These are phyloP conservation scores for Folsomia manolachei DNA, from an alignment of 2,888 invertebrate species.

Conservation along the genomic window DNA sequence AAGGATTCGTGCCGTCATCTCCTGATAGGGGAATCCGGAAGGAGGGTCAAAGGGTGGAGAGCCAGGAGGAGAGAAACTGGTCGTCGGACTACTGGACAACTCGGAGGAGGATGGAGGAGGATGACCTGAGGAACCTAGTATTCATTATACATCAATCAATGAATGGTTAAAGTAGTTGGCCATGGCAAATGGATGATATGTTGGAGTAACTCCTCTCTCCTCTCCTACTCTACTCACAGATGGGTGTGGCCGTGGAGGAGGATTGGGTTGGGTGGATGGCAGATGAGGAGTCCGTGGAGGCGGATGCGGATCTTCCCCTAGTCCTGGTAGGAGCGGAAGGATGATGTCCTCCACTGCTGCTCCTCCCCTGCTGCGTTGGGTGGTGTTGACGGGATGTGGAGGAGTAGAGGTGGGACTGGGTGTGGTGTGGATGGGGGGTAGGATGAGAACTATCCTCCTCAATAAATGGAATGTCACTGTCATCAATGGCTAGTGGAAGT, in stretches of 20 bases:
- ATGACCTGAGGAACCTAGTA: slow-evolving; percentile 40
- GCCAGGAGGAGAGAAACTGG: slow-evolving; percentile 42
- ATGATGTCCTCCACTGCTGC: background rate
- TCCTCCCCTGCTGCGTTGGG: background rate
- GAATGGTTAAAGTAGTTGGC: background rate
- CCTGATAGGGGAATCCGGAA: slow-evolving; percentile 45
- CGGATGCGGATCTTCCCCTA: slow-evolving; percentile 37
- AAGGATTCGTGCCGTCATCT: slow-evolving; percentile 48
- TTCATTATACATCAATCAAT: no score
- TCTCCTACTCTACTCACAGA: slow-evolving; percentile 34
- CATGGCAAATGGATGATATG: background rate
- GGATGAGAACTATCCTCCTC: slow-evolving; percentile 57
- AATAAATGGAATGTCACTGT: slow-evolving; percentile 67
- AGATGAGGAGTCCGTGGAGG: slow-evolving; percentile 39
- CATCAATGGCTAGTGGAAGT: slow-evolving; percentile 61
- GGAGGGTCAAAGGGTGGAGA: slow-evolving; percentile 39
- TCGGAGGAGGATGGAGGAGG: slow-evolving; percentile 41
- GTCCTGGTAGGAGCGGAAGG: background rate
- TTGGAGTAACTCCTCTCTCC: no score
- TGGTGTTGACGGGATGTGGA: slow-evolving; percentile 15
- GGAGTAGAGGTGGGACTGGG: slow-evolving; percentile 17
- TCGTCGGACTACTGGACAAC: slow-evolving; percentile 38
- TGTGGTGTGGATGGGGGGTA: slow-evolving; percentile 11
- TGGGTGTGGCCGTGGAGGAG: slow-evolving; percentile 33
- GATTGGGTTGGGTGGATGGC: slow-evolving; percentile 32